Evolutionary conservation across 1,140 invertebrate species (phyloP).

Genomic region (Drosophila parabipectinata): DNA sequence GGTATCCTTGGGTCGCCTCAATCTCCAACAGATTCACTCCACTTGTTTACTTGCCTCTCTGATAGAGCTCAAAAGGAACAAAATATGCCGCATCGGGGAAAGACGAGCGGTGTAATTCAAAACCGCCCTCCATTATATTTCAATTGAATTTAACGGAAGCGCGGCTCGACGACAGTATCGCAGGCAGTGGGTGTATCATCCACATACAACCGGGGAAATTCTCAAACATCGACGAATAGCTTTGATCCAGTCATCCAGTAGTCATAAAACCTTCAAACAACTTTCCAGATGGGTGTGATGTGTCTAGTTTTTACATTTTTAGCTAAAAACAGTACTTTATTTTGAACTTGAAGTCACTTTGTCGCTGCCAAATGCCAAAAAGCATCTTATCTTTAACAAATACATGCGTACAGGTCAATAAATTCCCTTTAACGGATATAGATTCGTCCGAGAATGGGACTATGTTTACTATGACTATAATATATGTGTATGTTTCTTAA

Average conservation of each 20-base stretch:
- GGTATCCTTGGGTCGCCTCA: slow-evolving; percentile 8
- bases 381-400: slow-evolving; percentile 1
- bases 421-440: not conserved
- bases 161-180: slow-evolving; percentile 33
- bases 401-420: not conserved
- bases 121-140: slow-evolving; percentile 75
- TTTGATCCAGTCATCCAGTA: not conserved
- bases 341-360: not conserved
- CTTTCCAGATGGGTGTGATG: not conserved
- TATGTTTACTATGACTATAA: too few species aligned
- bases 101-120: slow-evolving; percentile 66
- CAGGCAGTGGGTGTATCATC: slow-evolving; percentile 8
- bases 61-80: not conserved
- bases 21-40: not conserved
- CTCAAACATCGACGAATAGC: not conserved
- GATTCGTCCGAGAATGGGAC: not conserved
- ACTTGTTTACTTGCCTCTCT: slow-evolving; percentile 29
- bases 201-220: not conserved
- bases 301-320: not conserved
- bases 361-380: not conserved
- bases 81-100: slow-evolving; percentile 15
- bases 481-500: too few species aligned
- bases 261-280: not conserved
- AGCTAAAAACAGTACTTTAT: not conserved
- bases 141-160: slow-evolving; percentile 76